phyloP scores from a whole-genome alignment of 2,797 vertebrate species.

The Enteromius afrohamiltoni region DNA sequence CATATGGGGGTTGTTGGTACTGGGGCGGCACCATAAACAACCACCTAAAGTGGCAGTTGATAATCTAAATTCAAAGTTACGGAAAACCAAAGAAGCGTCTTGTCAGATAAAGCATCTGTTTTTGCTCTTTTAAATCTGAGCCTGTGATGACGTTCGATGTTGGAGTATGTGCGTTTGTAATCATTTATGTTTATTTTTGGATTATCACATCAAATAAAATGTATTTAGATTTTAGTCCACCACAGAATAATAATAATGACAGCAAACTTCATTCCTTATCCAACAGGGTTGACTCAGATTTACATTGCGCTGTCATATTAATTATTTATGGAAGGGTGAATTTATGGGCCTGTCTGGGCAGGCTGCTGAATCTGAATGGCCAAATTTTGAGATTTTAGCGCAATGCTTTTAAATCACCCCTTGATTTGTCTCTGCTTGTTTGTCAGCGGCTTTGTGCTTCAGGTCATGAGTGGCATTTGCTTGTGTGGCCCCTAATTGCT shows the following conservation, averaged over 20 bases:
- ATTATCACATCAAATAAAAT: neutral
- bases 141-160: neutral
- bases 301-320: slow-evolving; percentile 91
- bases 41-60: slow-evolving; percentile 54
- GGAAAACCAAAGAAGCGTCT: slow-evolving; percentile 45
- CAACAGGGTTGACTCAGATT: slow-evolving; percentile 86
- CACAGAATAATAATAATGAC: slow-evolving; percentile 23
- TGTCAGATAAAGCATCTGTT: slow-evolving; percentile 49
- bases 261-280: slow-evolving; percentile 82
- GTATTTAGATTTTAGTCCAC: neutral
- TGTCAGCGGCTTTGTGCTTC: slow-evolving; percentile 93
- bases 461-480: slow-evolving; percentile 99
- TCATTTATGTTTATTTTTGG: neutral
- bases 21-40: slow-evolving; percentile 33
- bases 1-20: slow-evolving; percentile 17
- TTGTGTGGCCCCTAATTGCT: slow-evolving; percentile 99
- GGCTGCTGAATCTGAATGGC: slow-evolving; percentile 97
- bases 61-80: slow-evolving; percentile 57
- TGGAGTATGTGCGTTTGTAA: neutral
- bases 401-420: slow-evolving; percentile 98
- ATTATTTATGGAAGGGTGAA: slow-evolving; percentile 99
- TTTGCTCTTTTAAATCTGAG: slow-evolving; percentile 33
- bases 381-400: slow-evolving; percentile 99
- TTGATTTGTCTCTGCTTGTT: slow-evolving; percentile 99
- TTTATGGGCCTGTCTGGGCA: slow-evolving; percentile 93